phyloP scores from a whole-genome alignment of 2,113 vertebrate species.

The Mola mola region DNA sequence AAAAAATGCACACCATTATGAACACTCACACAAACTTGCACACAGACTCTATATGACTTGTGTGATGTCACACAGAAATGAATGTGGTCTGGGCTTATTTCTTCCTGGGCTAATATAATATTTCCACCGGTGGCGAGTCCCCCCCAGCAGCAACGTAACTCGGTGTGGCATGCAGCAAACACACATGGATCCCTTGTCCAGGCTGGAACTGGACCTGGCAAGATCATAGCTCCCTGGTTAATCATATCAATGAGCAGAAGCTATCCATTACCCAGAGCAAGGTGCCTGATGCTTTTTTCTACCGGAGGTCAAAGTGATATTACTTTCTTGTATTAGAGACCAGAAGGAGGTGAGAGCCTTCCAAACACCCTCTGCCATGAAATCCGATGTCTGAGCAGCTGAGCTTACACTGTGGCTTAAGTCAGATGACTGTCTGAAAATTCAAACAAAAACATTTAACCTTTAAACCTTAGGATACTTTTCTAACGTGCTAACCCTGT shows the following conservation, averaged over 20 bases:
- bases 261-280: conserved; percentile 71
- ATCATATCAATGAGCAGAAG: conserved; percentile 69
- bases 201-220: conserved; percentile 52
- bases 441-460: conserved; percentile 16
- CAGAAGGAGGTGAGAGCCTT: conserved; percentile 38
- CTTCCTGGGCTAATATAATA: conserved; percentile 67
- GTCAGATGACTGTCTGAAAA: conserved; percentile 9
- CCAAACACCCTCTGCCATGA: conserved; percentile 55
- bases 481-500: too few relatives aligned
- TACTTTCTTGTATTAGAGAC: conserved; percentile 65
- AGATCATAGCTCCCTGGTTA: conserved; percentile 69
- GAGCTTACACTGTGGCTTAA: conserved; percentile 33
- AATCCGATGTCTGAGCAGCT: conserved; percentile 59
- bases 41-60: conserved; percentile 46
- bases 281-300: conserved; percentile 64
- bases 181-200: conserved; percentile 64
- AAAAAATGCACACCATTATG: conserved; percentile 1
- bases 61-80: conserved; percentile 69
- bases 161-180: conserved; percentile 38
- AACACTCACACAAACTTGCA: background rate
- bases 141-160: conserved; percentile 60
- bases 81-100: conserved; percentile 57
- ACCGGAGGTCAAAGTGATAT: conserved; percentile 68
- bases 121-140: conserved; percentile 54
- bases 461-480: conserved; percentile 8